Evolutionary conservation across 2,797 vertebrate species (phyloP).

Genomic region (Echiichthys vipera): DNA sequence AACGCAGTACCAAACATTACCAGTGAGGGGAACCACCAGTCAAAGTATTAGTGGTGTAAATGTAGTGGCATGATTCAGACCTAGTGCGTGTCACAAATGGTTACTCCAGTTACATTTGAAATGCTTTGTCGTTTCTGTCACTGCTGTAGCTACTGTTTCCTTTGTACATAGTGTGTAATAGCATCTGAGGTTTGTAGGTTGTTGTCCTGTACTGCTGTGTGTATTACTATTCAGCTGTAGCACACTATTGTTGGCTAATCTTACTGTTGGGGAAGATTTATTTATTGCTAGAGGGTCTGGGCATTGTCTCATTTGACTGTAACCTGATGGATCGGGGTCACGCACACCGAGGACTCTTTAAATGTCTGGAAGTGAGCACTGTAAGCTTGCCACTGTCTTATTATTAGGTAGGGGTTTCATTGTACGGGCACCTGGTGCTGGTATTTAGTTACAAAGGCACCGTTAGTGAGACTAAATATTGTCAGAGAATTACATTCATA

Average conservation of each 20-base stretch:
- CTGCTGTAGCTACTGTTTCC: conserved; percentile 13
- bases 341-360: background rate
- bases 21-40: background rate
- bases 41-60: background rate
- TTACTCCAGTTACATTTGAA: background rate
- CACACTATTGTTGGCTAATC: conserved; percentile 3
- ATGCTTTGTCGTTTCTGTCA: background rate
- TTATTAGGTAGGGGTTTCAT: background rate
- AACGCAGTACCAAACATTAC: background rate
- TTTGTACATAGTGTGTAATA: conserved; percentile 6
- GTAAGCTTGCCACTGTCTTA: background rate
- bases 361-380: conserved; percentile 6
- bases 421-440: background rate
- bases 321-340: background rate
- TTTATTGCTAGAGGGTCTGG: conserved; percentile 16
- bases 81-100: background rate
- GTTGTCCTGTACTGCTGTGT: conserved; percentile 1
- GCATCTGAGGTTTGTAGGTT: background rate
- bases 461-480: background rate
- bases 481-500: background rate
- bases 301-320: background rate
- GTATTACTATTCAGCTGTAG: conserved; percentile 1
- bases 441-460: background rate
- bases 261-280: conserved; percentile 1
- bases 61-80: background rate